phyloP scores from a whole-genome alignment of 2,888 invertebrate species.

The Thecophora atra region DNA sequence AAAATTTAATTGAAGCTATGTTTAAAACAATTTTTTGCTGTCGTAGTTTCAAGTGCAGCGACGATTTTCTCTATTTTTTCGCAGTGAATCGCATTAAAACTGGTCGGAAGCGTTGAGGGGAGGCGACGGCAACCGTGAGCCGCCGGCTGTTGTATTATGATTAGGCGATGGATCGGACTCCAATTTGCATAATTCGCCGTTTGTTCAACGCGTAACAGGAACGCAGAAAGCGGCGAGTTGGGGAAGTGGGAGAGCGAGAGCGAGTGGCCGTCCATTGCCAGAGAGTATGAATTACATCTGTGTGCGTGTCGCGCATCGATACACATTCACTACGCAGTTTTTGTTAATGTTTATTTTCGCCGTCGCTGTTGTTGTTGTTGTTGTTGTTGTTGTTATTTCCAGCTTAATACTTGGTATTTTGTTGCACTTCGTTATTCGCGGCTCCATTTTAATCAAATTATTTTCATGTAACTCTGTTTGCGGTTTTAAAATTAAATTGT shows the following conservation, averaged over 20 bases:
- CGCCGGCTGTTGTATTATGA: neutral
- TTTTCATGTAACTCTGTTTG: constrained; percentile 32
- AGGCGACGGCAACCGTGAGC: neutral
- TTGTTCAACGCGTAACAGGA: neutral
- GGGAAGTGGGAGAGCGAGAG: neutral
- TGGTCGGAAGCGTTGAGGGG: too few species aligned
- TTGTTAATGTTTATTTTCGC: constrained; percentile 18
- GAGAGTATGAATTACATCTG: neutral
- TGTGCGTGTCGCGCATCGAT: constrained; percentile 4
- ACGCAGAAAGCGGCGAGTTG: neutral
- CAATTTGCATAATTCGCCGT: constrained; percentile 10
- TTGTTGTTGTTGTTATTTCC: neutral
- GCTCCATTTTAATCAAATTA: constrained; percentile 33
- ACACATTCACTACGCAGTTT: neutral
- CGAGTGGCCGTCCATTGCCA: neutral
- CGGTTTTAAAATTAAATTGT: constrained; percentile 36
- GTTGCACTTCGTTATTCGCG: neutral
- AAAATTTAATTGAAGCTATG: too few species aligned
- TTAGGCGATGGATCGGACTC: neutral
- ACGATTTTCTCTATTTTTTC: neutral
- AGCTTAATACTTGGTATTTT: neutral
- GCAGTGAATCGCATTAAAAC: constrained; percentile 5
- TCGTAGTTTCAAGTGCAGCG: neutral
- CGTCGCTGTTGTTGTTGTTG: constrained; percentile 7
- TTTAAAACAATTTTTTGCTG: too few species aligned